Evolutionary conservation across 2,113 vertebrate species (phyloP), one percentile per base, ranked within the genome.

Genomic region (Emydura subglobosa): DNA sequence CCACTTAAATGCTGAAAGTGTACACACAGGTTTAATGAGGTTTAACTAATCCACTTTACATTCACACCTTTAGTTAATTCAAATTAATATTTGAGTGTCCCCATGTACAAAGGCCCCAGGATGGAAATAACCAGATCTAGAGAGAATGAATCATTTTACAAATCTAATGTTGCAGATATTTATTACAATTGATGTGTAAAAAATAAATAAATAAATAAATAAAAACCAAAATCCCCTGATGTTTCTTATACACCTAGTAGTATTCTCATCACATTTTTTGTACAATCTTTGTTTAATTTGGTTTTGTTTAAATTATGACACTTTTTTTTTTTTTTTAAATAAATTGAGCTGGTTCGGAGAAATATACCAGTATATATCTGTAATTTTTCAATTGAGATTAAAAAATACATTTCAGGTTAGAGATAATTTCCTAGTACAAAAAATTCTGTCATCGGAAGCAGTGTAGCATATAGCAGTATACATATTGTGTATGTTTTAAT

Each of bases 41-140:
- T 97, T 97, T 95, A 96, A 96, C 93, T 91, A 88, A 76, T 87
- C 89, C 95, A 89, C 94, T 95, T 94, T 89, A 87, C 94, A 74
- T 79, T 96, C 31, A 96, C 92, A 92, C 94, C 87, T 94, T 86
- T 90, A 82, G 61, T 96, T 94, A 83, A 6, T 96, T 86, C 34
- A 83, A 74, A 95, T 93, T 93, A 21, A 44, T 96, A 95, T 96
- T 96, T 92, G 74, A 93, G 59, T 95, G 87, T 87, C 94, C 85
- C 92, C 65, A 81, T 90, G 42, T 84, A 90, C 89, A 87, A 88
- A 94, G 95, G 94, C 65, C 89, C 74, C 82, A 27, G 82, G 89
- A 90, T 86, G 83, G 84, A 94, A 81, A 82, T 81, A 50, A 81
- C 92, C 94, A 92, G 82, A 31, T 92, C 92, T n/a, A 57, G 79